Evolutionary conservation across 2,797 vertebrate genomes (phyloP).

Genomic region (Sebastes jordani): DNA sequence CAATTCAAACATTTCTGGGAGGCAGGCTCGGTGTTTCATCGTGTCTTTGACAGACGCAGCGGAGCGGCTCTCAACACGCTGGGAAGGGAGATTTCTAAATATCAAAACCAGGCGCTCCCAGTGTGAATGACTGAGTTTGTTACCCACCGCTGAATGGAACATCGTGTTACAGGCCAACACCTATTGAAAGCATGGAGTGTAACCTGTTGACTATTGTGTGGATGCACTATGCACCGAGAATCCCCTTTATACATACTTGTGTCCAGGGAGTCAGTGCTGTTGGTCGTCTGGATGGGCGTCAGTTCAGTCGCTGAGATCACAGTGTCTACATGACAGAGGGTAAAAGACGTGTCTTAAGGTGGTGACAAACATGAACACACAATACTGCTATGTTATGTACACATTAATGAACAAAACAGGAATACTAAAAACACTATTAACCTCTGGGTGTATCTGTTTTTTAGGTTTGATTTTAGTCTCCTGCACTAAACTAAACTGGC

Average conservation of each 20-base stretch:
- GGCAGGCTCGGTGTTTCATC: conserved; percentile 43
- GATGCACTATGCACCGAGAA: not conserved
- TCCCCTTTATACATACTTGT: conserved; percentile 78
- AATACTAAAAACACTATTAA: not conserved
- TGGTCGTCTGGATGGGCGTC: conserved; percentile 63
- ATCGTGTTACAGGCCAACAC: not conserved
- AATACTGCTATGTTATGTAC: not conserved
- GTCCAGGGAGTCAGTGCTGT: conserved; percentile 78
- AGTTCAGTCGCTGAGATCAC: conserved; percentile 61
- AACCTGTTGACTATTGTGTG: not conserved
- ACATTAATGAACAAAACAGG: not conserved
- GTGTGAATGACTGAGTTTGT: not conserved
- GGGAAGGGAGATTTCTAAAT: conserved; percentile 27
- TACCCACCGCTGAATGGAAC: not conserved
- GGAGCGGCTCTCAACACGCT: conserved; percentile 39
- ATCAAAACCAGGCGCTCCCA: not conserved
- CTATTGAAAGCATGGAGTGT: not conserved
- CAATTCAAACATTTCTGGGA: conserved; percentile 51
- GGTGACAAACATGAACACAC: not conserved
- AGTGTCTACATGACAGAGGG: conserved; percentile 52
- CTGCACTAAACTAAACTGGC: no score
- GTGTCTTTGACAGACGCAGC: conserved; percentile 27
- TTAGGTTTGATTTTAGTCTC: not conserved
- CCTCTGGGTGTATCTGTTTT: no score
- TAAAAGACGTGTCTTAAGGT: no score